Base-by-base conservation (phyloP, 2,113 vertebrate species). In the Hippoglossus stenolepis region DNA sequence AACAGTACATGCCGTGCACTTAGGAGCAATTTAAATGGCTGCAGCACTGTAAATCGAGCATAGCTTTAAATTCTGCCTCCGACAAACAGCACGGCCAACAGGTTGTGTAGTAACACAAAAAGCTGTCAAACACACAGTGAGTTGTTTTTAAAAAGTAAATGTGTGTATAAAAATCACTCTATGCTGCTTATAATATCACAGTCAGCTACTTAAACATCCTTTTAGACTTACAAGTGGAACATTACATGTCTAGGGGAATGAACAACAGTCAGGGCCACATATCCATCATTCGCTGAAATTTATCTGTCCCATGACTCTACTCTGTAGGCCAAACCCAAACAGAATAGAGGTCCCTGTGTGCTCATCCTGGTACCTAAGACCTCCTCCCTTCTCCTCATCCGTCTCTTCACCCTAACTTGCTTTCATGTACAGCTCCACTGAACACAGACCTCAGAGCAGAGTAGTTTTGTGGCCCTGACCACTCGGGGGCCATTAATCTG, bases 401-500 rank as follows among this genome's bases (percentile, higher is more conserved):
- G 79, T 89, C 79, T 88, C 82, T 75, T 77, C 80, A 79, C 75
- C 80, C 82, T 65, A 86, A 54, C 85, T 85, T 78, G 72, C 83
- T 79, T 87, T 87, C 84, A 83, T 90, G 81, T 88, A 80, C 79
- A 87, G 86, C 84, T 89, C 69, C 76, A 77, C 77, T 78, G 84
- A 87, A 91, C 81, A 86, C 72, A 91, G 87, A 86, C 73, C 85
- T 88, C 76, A 79, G 85, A 92, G 87, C 86, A 84, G 90, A 91
- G 90, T 89, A 88, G 90, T 86, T 86, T 87, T 92, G 88, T 87
- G 89, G 90, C 94, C 87, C 85, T 91, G 77, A 90, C 90, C 90
- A 93, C 89, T 89, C 65, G 58, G 86, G 93, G 89, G 80, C 89
- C 89, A 91, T 93, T 95, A 94, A 94, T 94, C 94, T 94, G 91